Evolutionary conservation across 2,797 vertebrate genomes (phyloP), one percentile per base, ranked within the genome.

Genomic region (Sebastes wilsoni): DNA sequence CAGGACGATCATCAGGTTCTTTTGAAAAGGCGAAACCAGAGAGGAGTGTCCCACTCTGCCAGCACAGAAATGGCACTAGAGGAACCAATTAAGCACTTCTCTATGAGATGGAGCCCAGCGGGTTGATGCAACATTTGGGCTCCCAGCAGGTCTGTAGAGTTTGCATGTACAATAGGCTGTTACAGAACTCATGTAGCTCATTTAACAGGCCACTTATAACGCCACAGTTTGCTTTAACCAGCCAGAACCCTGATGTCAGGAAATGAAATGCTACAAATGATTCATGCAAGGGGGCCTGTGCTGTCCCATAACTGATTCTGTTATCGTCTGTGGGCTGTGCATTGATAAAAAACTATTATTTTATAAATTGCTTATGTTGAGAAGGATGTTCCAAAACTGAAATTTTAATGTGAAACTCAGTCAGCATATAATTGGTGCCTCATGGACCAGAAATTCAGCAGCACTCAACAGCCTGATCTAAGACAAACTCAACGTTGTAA

Each of bases 141-240:
- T 86, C 86, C 78, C 84, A 88, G 90, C 87, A 90, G 79, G 85
- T 90, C 67, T 84, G 80, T 34, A 49, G 82, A 38, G 34, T 78
- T 81, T 60, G 75, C 64, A n/a, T 68, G 56, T 67, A 79, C 81
- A 76, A 78, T 62, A 68, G 77, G 68, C 66, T 68, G 61, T 77
- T 66, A 54, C 27, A 69, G 55, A 70, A 69, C 61, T 82, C 65
- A 52, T 3, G 9, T 2, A 68, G 62, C 72, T 83, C 60, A 62
- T 84, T 85, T 77, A 71, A 79, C 30, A 66, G 65, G 23, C 32
- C 69, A 82, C 79, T 87, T 76, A 30, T 25, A 82, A 86, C 1
- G 0, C 62, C 49, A 23, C 68, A 61, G 77, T 77, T 75, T 83
- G 11, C 22, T 72, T 75, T 18, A 59, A 72, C 22, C 22, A 22